A percentile compares a stretch with the other conserved stretches of the same genome.
phyloP scores from a whole-genome alignment of 2,113 vertebrate genomes.

The Dicentrarchus labrax region DNA sequence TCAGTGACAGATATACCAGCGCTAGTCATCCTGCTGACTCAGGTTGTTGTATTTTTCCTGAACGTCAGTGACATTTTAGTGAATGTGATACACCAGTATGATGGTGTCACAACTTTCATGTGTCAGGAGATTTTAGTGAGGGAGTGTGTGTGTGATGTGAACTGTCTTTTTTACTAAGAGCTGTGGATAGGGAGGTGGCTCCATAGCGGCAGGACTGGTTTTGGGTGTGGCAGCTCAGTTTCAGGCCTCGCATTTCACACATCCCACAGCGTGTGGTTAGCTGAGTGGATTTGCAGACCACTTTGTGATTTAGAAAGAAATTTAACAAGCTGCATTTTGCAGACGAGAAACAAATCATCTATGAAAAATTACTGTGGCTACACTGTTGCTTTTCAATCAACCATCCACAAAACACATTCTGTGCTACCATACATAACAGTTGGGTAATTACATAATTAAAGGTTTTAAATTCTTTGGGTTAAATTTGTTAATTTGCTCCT shows the following conservation, averaged over 20 bases:
- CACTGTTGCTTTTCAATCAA: slow-evolving; percentile 15
- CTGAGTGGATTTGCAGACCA: slow-evolving; percentile 23
- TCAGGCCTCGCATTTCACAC: slow-evolving; percentile 72
- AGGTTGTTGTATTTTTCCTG: neutral
- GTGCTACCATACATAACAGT: slow-evolving; percentile 15
- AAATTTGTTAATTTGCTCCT: slow-evolving; percentile 34
- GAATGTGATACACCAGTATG: neutral
- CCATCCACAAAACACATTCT: slow-evolving; percentile 16
- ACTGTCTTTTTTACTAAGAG: slow-evolving; percentile 38
- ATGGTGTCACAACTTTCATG: slow-evolving; percentile 16
- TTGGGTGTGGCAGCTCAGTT: slow-evolving; percentile 74
- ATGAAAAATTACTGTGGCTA: slow-evolving; percentile 23
- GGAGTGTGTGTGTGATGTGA: slow-evolving; percentile 8
- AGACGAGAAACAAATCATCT: slow-evolving; percentile 45
- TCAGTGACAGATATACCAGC: neutral
- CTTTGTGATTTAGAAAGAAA: slow-evolving; percentile 58
- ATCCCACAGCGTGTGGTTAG: slow-evolving; percentile 64
- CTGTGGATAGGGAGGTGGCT: slow-evolving; percentile 60
- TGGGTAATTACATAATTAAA: neutral
- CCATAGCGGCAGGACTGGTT: slow-evolving; percentile 74
- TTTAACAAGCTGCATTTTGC: slow-evolving; percentile 21
- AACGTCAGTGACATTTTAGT: neutral
- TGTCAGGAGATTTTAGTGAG: slow-evolving; percentile 19
- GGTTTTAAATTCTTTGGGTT: slow-evolving; percentile 16
- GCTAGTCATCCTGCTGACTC: neutral